A percentile compares a stretch with the other conserved stretches of the same genome.
Evolutionary conservation across 2,797 vertebrate genomes (phyloP).

Genomic region (Coreius guichenoti): DNA sequence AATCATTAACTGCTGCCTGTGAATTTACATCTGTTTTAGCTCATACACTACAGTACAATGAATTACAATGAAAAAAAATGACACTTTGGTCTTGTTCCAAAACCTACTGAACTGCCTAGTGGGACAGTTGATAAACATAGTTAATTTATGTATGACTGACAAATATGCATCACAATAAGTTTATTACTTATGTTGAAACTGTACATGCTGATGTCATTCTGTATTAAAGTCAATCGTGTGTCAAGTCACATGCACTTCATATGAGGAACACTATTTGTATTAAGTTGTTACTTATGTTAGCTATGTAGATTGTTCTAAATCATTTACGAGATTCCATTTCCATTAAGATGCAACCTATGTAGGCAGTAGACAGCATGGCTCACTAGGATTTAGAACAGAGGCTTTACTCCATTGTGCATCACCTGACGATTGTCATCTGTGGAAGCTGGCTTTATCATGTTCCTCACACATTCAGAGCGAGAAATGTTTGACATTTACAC

Average conservation of each 20-base stretch:
- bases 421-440: constrained; percentile 15
- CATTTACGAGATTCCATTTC: neutral
- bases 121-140: neutral
- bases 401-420: neutral
- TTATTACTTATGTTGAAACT: neutral
- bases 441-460: neutral
- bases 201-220: neutral
- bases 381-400: neutral
- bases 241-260: neutral
- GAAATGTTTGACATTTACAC: constrained; percentile 40
- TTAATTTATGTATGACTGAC: neutral
- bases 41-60: neutral
- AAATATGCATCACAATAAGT: neutral
- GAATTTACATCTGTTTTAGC: constrained; percentile 6
- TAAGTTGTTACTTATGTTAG: neutral
- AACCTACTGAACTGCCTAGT: neutral
- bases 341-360: neutral
- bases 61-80: neutral
- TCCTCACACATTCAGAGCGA: neutral
- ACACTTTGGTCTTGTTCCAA: neutral
- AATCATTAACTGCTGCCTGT: neutral
- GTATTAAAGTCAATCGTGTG: neutral
- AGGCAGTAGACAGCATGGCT: neutral
- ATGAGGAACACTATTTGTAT: neutral
- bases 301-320: neutral